Evolutionary conservation across 2,888 invertebrate species (phyloP).

Genomic region (Bellardia pandia): DNA sequence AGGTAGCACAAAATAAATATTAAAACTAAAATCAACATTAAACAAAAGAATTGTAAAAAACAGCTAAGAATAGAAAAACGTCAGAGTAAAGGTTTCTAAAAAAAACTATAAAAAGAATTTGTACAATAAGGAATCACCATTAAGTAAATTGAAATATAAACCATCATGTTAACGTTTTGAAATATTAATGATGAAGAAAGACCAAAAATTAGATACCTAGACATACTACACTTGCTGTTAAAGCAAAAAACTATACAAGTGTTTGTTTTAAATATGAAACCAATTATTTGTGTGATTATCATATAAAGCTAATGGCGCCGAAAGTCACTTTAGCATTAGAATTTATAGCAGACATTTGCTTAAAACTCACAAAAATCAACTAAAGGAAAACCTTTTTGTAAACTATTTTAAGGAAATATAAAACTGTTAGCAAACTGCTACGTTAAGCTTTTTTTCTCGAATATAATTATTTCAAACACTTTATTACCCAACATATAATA

Average conservation of each 20-base stretch:
- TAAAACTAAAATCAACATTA: slow-evolving; percentile 12
- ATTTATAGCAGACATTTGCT: background rate
- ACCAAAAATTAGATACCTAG: background rate
- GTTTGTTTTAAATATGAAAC: slow-evolving; percentile 5
- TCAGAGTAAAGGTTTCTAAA: background rate
- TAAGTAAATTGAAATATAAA: background rate
- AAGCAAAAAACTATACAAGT: background rate
- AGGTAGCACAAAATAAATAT: slow-evolving; percentile 23
- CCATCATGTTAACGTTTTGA: background rate
- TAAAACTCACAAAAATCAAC: background rate
- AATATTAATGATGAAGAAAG: background rate
- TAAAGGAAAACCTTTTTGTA: too few species aligned
- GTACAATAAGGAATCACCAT: background rate
- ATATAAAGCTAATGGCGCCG: slow-evolving; percentile 2
- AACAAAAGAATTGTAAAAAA: background rate
- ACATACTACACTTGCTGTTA: too few species aligned
- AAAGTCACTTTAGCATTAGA: background rate
- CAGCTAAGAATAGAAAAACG: background rate
- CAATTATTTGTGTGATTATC: background rate
- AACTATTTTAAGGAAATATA: too few species aligned
- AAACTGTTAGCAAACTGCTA: too few species aligned
- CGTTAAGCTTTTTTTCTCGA: too few species aligned
- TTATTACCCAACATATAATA: too few species aligned
- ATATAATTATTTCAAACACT: too few species aligned
- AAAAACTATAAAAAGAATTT: background rate